Base-by-base conservation (phyloP, 1,140 invertebrate species). In the Fopius arisanus region DNA sequence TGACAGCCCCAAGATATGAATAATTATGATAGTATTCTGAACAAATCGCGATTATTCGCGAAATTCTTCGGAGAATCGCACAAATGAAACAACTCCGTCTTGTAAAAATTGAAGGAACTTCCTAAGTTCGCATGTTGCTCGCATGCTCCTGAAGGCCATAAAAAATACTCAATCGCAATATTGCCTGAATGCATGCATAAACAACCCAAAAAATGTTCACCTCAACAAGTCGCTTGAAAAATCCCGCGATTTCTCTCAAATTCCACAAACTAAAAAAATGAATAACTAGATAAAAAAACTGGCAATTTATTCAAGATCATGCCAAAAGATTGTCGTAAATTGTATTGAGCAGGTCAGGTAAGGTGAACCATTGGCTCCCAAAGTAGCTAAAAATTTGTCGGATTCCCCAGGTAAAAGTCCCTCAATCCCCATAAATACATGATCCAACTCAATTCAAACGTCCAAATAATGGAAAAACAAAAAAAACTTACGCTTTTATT, bases 331-430 rank as follows among this genome's bases (percentile, higher is more conserved):
- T 26, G 19, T 28, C n/a, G 26, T 14, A 67, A 70, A 41, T 79
- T 75, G 43, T 80, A 82, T 82, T 82, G 81, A 82, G 78, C 80
- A 83, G 78, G 80, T 82, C 82, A 82, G 70, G 79, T 48, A 63
- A 78, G 62, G 70, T 78, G 66, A 72, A 21, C 66, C 23, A 43
- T 62, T 31, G 21, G 16, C 28, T 26, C 29, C 2, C 70, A 54
- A 37, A 63, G 41, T 62, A 16, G 23, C 29, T 41, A 19, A n/a
- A 37, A 37, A 37, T 37, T 33, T 37, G 2, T 37, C 33, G 7
- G 9, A 37, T 37, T 37, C 33, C 9, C 33, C 33, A 12, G 33
- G 33, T 10, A 37, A 31, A n/a, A 23, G 14, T 29, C 41, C 41
- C 9, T n/a, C 14, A 48, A 41, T 21, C 3, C 40, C 10, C 40